Base-by-base conservation (phyloP, 2,888 invertebrate genomes). In the Scaptomyza caliginosa region DNA sequence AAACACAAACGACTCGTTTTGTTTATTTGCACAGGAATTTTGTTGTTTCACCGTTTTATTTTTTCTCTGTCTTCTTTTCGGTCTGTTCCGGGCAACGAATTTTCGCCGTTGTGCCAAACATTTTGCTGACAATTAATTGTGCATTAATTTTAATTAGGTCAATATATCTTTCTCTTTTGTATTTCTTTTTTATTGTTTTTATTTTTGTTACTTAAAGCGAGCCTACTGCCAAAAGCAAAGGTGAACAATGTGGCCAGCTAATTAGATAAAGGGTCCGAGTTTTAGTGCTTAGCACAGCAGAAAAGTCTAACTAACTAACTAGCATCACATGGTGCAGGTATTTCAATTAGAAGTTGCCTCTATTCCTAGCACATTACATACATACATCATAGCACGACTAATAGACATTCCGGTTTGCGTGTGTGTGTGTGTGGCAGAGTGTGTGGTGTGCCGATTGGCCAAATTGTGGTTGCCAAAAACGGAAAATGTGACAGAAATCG, bases 121-220 rank as follows among this genome's bases (percentile, higher is more conserved):
- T 71, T 74, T 66, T 66, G 63, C 70, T 68, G 75, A 75, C 81
- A 77, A 80, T 83, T 81, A 77, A 84, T 72, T 84, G 74, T 78
- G 49, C 78, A 76, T 84, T 81, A 81, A 68, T 72, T 81, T 72
- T 72, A 84, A 81, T 78, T 81, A 70, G 56, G 67, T 52, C 71
- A 76, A 76, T 67, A 74, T 65, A 63, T 71, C 19, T 45, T 57
- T 48, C 36, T 28, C 56, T 39, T 1, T n/a, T 39, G 11, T 13
- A n/a, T 43, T 43, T 45, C n/a, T n/a, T n/a, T n/a, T n/a, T n/a
- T n/a, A n/a, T n/a, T n/a, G n/a, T n/a, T n/a, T n/a, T n/a, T n/a
- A n/a, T n/a, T n/a, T n/a, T n/a, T n/a, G n/a, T n/a, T n/a, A n/a
- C n/a, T n/a, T n/a, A n/a, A n/a, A 28, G 48, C 17, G 11, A 38